Evolutionary conservation across 2,888 invertebrate genomes (phyloP).

Genomic region (Trachelus stipa): DNA sequence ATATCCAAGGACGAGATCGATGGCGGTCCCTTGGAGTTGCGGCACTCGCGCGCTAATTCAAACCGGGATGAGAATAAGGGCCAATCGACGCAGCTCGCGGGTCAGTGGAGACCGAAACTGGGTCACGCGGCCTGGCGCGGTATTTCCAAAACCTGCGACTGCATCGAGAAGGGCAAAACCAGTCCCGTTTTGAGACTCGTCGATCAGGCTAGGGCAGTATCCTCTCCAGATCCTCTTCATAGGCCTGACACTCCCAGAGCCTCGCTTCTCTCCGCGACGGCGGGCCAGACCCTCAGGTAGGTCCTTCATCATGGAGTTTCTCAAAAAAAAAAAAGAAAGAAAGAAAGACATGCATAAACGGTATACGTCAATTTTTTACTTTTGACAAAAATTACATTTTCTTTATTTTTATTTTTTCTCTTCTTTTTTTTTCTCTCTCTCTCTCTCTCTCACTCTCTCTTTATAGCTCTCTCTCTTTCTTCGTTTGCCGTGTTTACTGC

Average conservation of each 20-base stretch:
- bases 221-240: constrained; percentile 67
- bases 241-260: constrained; percentile 63
- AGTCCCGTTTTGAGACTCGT: constrained; percentile 58
- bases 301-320: constrained; percentile 41
- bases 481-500: neutral
- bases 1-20: constrained; percentile 10
- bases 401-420: constrained; percentile 7
- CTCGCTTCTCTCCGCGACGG: constrained; percentile 59
- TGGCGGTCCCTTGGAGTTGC: neutral
- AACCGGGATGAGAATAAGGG: constrained; percentile 16
- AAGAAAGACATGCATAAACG: neutral
- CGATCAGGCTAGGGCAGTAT: constrained; percentile 65
- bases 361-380: neutral
- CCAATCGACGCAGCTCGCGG: constrained; percentile 16
- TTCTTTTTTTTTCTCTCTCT: neutral
- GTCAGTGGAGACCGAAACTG: constrained; percentile 40
- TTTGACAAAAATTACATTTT: neutral
- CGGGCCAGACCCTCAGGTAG: constrained; percentile 63
- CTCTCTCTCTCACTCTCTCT: constrained; percentile 2
- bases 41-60: constrained; percentile 14
- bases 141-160: constrained; percentile 61
- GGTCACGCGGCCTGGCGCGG: constrained; percentile 54
- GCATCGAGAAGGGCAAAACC: constrained; percentile 57
- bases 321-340: neutral
- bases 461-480: neutral